Conservation (phyloP, 1,140 invertebrate genomes). For the Drosophila littoralis region DNA sequence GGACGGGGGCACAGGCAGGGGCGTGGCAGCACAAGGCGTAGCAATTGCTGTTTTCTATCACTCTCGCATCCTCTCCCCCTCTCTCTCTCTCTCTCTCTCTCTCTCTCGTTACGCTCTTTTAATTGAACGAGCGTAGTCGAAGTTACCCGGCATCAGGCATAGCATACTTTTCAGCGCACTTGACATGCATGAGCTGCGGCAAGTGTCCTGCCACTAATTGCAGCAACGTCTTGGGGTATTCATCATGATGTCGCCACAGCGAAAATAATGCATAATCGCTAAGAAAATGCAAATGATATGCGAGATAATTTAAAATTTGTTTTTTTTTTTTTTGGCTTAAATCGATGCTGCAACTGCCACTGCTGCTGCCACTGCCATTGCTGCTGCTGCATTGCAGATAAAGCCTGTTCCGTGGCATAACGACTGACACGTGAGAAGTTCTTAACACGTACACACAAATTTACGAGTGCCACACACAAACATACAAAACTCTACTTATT, state of each 20-base stretch:
- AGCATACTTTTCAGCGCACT: conserved; percentile 46
- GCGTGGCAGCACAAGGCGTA: conserved; percentile 22
- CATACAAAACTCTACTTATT: conserved; percentile 57
- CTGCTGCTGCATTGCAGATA: conserved; percentile 71
- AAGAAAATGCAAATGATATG: conserved; percentile 64
- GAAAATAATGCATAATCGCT: conserved; percentile 54
- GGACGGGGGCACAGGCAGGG: conserved; percentile 16
- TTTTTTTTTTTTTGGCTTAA: neutral
- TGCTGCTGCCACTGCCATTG: neutral
- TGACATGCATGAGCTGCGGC: conserved; percentile 23
- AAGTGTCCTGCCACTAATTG: conserved; percentile 63
- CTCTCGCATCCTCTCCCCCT: neutral
- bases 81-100: conserved; percentile 2
- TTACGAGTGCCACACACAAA: conserved; percentile 50
- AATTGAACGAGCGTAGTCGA: conserved; percentile 56
- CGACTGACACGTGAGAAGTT: conserved; percentile 75
- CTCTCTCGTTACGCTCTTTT: conserved; percentile 38
- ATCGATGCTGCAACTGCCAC: neutral
- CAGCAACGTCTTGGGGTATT: conserved; percentile 51
- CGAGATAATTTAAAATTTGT: conserved; percentile 31
- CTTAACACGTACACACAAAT: conserved; percentile 67
- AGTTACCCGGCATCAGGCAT: conserved; percentile 27
- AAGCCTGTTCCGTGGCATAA: conserved; percentile 53
- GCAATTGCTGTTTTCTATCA: conserved; percentile 46
- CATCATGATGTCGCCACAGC: conserved; percentile 45